Conservation (phyloP, 1,140 invertebrate species). For the Diachasma alloeum region DNA sequence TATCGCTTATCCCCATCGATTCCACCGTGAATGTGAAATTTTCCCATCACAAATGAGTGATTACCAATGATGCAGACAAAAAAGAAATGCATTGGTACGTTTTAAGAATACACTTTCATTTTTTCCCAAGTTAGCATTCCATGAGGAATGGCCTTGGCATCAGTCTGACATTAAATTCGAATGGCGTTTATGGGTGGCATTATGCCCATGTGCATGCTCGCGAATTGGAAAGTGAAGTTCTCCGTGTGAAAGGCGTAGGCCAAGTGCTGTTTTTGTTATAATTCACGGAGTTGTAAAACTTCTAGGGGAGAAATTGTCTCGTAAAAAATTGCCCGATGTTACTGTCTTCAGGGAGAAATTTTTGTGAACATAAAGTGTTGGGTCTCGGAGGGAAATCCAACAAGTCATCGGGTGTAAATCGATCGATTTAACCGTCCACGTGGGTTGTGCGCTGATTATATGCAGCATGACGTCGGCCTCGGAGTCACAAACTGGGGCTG, state of each 20-base stretch:
- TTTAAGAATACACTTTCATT: background rate
- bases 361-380: background rate
- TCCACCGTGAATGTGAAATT: background rate
- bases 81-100: background rate
- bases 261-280: background rate
- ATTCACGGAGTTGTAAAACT: background rate
- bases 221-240: background rate
- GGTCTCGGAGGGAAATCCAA: background rate
- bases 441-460: background rate
- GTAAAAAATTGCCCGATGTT: background rate
- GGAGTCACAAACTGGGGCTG: background rate
- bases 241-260: background rate
- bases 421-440: background rate
- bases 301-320: background rate
- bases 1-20: background rate
- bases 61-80: background rate
- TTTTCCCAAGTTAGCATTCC: background rate
- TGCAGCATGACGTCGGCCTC: background rate
- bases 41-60: background rate
- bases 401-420: background rate
- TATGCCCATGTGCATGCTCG: background rate
- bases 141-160: background rate
- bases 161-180: background rate
- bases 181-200: background rate
- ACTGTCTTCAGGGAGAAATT: background rate